These are phyloP conservation scores for Eupelmus urozonus DNA, from an alignment of 2,888 invertebrate species.

Conservation along the genomic window DNA sequence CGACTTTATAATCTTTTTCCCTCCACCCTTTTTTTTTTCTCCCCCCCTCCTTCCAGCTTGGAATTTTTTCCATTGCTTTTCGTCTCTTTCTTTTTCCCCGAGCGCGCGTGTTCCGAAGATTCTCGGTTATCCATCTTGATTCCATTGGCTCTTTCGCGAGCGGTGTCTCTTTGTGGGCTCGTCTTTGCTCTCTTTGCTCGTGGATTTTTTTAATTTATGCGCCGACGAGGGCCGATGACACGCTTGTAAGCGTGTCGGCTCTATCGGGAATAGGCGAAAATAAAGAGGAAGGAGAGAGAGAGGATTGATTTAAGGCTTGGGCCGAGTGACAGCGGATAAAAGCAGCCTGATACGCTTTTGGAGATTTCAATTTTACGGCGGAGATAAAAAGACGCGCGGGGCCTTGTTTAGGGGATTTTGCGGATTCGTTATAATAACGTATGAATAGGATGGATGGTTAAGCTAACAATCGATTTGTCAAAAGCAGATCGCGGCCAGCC, in stretches of 20 bases:
- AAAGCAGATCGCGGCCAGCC: too few relatives aligned
- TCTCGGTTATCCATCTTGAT: constrained; percentile 40
- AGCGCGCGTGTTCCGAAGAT: neutral
- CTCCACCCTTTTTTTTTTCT: neutral
- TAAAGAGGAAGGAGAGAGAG: constrained; percentile 15
- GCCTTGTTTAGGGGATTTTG: too few relatives aligned
- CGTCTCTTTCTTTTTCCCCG: neutral
- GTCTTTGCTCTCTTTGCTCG: neutral
- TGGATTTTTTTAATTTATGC: constrained; percentile 23
- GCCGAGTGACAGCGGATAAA: constrained; percentile 3
- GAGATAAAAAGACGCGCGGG: neutral
- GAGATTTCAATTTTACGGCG: neutral
- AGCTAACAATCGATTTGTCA: too few relatives aligned
- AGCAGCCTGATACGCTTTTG: neutral
- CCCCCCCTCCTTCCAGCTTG: neutral
- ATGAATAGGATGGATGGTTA: too few relatives aligned
- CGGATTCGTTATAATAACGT: too few relatives aligned
- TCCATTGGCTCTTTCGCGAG: neutral
- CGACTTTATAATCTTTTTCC: constrained; percentile 59
- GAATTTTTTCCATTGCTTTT: neutral
- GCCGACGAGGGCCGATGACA: constrained; percentile 36
- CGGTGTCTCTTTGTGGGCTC: constrained; percentile 34
- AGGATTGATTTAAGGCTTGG: too few relatives aligned
- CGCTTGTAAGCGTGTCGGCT: constrained; percentile 12
- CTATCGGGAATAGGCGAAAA: constrained; percentile 5